Base-by-base conservation (phyloP, 1,140 invertebrate genomes). In the Radopholus similis region DNA sequence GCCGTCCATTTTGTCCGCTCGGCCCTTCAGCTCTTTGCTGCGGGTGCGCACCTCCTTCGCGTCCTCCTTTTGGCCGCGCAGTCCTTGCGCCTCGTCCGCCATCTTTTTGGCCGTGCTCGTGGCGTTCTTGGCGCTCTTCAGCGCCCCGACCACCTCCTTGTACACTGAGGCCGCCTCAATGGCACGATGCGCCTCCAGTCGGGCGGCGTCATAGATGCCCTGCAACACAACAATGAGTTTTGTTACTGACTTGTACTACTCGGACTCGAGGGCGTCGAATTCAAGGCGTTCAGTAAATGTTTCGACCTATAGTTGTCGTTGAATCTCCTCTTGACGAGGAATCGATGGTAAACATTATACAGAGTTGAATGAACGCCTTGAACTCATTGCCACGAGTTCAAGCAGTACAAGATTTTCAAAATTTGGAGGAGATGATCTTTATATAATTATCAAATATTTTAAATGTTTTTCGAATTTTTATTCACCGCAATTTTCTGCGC, bases 151-250 rank as follows among this genome's bases (percentile, higher is more conserved):
- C 32, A 73, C 23, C 34, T 73, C 59, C 40, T 55, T 62, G 56
- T 76, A 73, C 28, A 73, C 65, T 34, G 54, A 70, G 11, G 72
- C 58, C 13, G 72, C 72, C 47, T 68, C 59, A 35, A 73, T 63
- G 28, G 64, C 54, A 11, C 47, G 72, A 2, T 49, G 35, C n/a
- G 71, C 35, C 68, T 74, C 55, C 30, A 74, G 47, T 21, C 57
- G 18, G 4, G 71, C 55, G 32, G 71, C 70, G 56, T 70, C 72
- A 53, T 73, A 73, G 30, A 73, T 73, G 28, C 67, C 70, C 26
- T 18, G 26, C 1, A 18, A 42, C 11, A 42, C n/a, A n/a, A 42
- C 11, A 42, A 13, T 42, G 38, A 13, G 38, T 42, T 42, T 42
- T 0, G 38, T 42, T n/a, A n/a, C n/a, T n/a, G n/a, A n/a, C n/a